These are phyloP conservation scores for Excalfactoria chinensis DNA, from an alignment of 2,113 vertebrate species.

Conservation along the genomic window DNA sequence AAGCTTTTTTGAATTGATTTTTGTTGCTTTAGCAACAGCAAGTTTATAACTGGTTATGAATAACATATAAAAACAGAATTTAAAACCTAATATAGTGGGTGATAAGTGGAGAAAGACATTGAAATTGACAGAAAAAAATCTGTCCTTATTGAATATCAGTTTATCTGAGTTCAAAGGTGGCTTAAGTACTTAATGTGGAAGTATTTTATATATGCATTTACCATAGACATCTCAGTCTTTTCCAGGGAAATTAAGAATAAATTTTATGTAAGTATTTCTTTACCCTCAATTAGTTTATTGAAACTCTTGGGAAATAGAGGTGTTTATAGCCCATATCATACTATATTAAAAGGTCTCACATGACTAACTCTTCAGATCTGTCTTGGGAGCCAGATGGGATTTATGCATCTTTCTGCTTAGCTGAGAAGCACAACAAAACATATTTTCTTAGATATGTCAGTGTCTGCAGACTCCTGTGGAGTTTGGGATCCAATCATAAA, in stretches of 20 bases:
- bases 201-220: background rate
- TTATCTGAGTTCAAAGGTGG: background rate
- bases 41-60: constrained; percentile 33
- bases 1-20: constrained; percentile 77
- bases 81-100: constrained; percentile 62
- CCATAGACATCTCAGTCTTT: background rate
- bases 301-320: background rate
- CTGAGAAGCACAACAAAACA: background rate
- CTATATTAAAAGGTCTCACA: background rate
- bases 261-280: background rate
- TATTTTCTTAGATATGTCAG: background rate
- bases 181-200: background rate
- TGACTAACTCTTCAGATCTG: background rate
- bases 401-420: background rate
- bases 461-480: background rate
- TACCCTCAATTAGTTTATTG: background rate
- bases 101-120: constrained; percentile 48
- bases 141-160: background rate
- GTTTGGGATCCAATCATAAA: background rate
- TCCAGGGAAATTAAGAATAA: background rate
- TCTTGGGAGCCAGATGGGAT: background rate
- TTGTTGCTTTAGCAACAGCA: constrained; percentile 58
- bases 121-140: background rate
- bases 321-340: background rate
- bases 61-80: constrained; percentile 70